Conservation (phyloP, 2,113 vertebrate genomes). For the Ceyx margarethae region DNA sequence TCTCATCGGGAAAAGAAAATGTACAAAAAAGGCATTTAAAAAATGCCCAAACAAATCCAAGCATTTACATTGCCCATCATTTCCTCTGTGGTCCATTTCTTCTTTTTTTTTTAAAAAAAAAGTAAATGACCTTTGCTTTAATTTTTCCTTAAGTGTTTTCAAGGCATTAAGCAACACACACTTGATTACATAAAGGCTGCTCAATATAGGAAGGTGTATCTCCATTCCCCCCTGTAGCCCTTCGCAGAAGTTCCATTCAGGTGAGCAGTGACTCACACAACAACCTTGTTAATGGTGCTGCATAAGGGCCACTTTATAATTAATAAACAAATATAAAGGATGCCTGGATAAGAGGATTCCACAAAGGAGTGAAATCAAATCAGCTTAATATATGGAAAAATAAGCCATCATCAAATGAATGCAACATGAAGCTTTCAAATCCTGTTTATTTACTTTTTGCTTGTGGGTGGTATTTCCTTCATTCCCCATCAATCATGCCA, state of each 20-base stretch:
- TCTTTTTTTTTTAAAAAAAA: neutral
- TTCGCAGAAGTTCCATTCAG: neutral
- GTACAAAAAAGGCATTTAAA: neutral
- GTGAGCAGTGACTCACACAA: neutral
- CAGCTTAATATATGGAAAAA: neutral
- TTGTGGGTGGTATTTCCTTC: conserved; percentile 11
- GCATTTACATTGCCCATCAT: neutral
- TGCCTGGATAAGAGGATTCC: neutral
- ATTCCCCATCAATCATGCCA: neutral
- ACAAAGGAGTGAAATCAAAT: neutral
- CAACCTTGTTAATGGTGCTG: neutral
- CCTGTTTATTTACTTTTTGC: neutral
- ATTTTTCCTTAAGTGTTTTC: neutral
- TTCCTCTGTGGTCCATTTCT: neutral
- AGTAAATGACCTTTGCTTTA: neutral
- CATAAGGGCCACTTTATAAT: neutral
- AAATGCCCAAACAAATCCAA: neutral
- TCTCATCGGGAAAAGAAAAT: neutral
- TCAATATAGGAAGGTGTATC: neutral
- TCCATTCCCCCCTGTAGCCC: neutral
- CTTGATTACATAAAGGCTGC: neutral
- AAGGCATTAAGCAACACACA: neutral
- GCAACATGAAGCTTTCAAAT: neutral
- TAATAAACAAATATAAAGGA: neutral
- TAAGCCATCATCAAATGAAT: neutral